Base-by-base conservation (phyloP, 2,113 vertebrate species). In the Anoplopoma fimbria region DNA sequence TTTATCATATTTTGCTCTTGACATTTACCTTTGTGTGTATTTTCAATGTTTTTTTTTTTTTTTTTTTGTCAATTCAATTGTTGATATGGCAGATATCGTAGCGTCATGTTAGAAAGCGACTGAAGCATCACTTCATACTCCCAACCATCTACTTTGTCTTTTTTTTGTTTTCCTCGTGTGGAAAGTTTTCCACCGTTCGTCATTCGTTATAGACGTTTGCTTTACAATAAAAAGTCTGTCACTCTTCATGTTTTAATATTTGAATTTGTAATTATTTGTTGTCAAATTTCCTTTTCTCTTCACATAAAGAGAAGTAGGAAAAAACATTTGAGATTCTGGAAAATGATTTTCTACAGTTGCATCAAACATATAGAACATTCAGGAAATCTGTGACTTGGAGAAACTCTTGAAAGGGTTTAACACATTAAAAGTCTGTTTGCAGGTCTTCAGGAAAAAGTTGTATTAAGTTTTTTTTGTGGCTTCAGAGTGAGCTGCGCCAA, bases 201-300 rank as follows among this genome's bases (percentile, higher is more conserved):
- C 27, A 69, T 29, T 75, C 7, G 49, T 55, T 53, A 33, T 25
- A 23, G 0, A 64, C 31, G 71, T 88, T 91, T 87, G 71, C 80
- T 83, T 91, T 86, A 58, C 69, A 92, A 89, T 85, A 87, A 92
- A 90, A 77, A 49, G n/a, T 78, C 64, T 40, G 38, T 49, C 75
- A 82, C 63, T 75, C 5, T 19, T 31, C 9, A 2, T 73, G 53
- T 4, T 53, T 60, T 53, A 27, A 40, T 23, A 31, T 60, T 58
- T 1, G 0, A 34, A 21, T 31, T 77, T 61, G 69, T 51, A 9
- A 3, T 75, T 73, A 36, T 0, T 27, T 42, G 65, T 53, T 69
- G 21, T 69, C 33, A 55, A 49, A 14, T n/a, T 49, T n/a, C 42
- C 7, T 79, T 19, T 57, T 42, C 45, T 58, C 25, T 76, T 82